phyloP scores from a whole-genome alignment of 2,888 invertebrate genomes.

The Patella depressa region DNA sequence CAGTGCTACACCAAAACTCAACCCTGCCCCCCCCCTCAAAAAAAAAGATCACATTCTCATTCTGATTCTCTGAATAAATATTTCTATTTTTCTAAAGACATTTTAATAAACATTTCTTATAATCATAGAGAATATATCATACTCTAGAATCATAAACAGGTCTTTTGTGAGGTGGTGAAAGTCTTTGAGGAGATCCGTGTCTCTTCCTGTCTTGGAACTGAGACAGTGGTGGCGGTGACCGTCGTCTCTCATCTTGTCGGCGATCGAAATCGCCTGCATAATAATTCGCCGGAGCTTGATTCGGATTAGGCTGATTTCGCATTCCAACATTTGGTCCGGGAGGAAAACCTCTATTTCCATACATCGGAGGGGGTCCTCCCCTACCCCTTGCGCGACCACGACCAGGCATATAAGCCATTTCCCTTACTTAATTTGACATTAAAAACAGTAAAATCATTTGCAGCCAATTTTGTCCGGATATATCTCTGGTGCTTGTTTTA shows the following conservation, averaged over 20 bases:
- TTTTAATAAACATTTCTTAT: too few species aligned
- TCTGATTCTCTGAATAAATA: too few species aligned
- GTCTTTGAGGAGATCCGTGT: background rate
- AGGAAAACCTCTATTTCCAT: background rate
- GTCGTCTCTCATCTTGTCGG: background rate
- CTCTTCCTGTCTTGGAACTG: background rate
- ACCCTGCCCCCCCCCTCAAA: too few species aligned
- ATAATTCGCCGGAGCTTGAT: background rate
- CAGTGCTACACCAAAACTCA: too few species aligned
- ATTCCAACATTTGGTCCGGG: background rate
- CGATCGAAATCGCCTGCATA: background rate
- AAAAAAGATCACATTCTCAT: too few species aligned
- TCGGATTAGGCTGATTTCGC: background rate
- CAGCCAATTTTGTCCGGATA: background rate
- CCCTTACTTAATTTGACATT: background rate
- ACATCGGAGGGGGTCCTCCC: background rate
- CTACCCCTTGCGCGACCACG: background rate
- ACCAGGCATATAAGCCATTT: background rate
- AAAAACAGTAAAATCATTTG: background rate
- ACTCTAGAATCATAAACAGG: conserved; percentile 9
- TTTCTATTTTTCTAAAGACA: too few species aligned
- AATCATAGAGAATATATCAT: background rate
- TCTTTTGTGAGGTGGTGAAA: background rate
- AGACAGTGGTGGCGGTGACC: too few species aligned
- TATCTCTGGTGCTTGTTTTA: background rate